A percentile compares a stretch with the other conserved stretches of the same genome.
Conservation (phyloP, 2,113 vertebrate genomes). For the Craseonycteris thonglongyai region DNA sequence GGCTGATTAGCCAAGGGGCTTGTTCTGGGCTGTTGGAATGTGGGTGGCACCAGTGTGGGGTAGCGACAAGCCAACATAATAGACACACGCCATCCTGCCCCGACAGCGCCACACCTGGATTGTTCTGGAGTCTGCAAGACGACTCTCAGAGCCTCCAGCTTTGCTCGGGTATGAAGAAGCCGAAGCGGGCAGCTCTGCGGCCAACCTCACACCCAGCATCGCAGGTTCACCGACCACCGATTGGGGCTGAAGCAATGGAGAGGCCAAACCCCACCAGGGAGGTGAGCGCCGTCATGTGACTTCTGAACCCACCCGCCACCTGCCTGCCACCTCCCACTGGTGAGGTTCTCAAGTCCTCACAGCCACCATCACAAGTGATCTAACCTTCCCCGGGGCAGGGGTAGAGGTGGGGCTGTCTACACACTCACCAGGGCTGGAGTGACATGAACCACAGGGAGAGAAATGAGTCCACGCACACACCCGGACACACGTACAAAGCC, state of each 20-base stretch:
- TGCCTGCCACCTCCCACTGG: fast-evolving
- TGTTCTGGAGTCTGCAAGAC: not conserved
- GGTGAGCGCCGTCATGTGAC: not conserved
- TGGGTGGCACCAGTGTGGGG: fast-evolving
- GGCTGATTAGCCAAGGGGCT: fast-evolving
- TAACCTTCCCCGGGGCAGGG: not conserved
- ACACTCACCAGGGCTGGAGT: not conserved
- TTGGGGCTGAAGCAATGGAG: fast-evolving
- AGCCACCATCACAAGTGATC: fast-evolving
- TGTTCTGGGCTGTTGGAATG: not conserved
- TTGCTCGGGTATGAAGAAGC: no score
- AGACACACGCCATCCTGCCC: fast-evolving
- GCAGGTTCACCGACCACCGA: fast-evolving
- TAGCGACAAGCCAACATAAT: not conserved
- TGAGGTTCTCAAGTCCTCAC: not conserved
- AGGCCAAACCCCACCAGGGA: no score
- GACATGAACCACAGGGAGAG: not conserved
- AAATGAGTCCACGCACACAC: fast-evolving
- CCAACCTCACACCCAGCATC: fast-evolving
- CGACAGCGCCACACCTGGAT: fast-evolving
- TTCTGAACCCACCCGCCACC: fast-evolving
- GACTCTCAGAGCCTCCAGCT: not conserved
- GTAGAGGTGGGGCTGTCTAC: not conserved
- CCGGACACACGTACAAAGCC: fast-evolving
- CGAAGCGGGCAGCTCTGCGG: fast-evolving